Evolutionary conservation across 1,140 invertebrate genomes (phyloP).

Genomic region (Bombus superbus): DNA sequence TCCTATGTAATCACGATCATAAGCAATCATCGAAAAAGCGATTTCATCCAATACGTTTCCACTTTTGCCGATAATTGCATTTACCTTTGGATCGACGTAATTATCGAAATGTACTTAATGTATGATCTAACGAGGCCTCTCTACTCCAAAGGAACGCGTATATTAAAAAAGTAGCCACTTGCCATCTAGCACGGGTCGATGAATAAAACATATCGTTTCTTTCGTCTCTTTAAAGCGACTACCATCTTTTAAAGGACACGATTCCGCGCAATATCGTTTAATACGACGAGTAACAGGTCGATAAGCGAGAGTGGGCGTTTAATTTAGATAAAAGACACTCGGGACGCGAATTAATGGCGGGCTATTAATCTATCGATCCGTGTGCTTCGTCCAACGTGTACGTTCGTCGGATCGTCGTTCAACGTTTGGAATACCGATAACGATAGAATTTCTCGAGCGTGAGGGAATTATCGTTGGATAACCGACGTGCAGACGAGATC

Average conservation of each 20-base stretch:
- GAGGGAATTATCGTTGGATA: too few species aligned
- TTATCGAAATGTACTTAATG: background rate
- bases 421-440: background rate
- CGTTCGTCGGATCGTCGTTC: too few species aligned
- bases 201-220: background rate
- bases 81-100: background rate
- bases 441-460: background rate
- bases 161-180: background rate
- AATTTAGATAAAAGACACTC: conserved; percentile 26
- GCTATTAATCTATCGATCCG: conserved; percentile 15
- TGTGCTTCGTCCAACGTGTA: background rate
- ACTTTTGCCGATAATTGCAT: background rate
- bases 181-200: background rate
- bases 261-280: background rate
- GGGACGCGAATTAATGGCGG: background rate
- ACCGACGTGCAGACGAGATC: background rate
- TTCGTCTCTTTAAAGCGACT: too few species aligned
- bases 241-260: background rate
- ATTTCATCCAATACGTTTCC: background rate
- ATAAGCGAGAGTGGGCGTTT: background rate
- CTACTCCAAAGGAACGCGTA: background rate
- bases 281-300: background rate
- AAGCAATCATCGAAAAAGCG: background rate
- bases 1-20: background rate
- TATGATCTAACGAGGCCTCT: background rate